A percentile compares a stretch with the other conserved stretches of the same genome.
These are phyloP conservation scores for Andrena camellia DNA, from an alignment of 2,888 invertebrate genomes.

Conservation along the genomic window DNA sequence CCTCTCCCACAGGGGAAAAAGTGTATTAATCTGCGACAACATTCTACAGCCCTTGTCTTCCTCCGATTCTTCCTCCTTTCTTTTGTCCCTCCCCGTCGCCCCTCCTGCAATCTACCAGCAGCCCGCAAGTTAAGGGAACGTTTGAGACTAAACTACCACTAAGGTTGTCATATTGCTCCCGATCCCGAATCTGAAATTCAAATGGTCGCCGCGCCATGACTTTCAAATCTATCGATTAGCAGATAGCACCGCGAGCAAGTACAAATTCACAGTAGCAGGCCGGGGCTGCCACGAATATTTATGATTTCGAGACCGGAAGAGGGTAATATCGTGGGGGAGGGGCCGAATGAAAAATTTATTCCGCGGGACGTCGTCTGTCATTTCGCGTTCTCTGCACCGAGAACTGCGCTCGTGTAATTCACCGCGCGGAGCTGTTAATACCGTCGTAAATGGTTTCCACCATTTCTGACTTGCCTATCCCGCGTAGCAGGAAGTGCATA, in stretches of 20 bases:
- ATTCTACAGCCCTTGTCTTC: background rate
- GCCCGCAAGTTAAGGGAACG: slow-evolving; percentile 49
- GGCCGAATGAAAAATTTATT: slow-evolving; percentile 58
- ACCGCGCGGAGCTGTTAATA: background rate
- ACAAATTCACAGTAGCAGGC: slow-evolving; percentile 67
- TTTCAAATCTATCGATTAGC: slow-evolving; percentile 76
- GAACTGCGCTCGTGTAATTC: background rate
- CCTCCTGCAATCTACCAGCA: background rate
- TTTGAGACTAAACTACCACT: slow-evolving; percentile 64
- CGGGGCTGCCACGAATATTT: slow-evolving; percentile 64
- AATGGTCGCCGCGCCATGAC: slow-evolving; percentile 71
- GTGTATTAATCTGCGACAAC: slow-evolving; percentile 56
- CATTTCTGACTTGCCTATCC: background rate
- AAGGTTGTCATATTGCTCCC: slow-evolving; percentile 74
- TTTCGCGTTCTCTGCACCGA: slow-evolving; percentile 6
- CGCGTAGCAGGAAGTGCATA: too few relatives aligned
- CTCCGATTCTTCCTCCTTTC: background rate
- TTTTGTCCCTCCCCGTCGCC: background rate
- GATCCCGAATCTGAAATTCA: slow-evolving; percentile 73
- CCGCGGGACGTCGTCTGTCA: slow-evolving; percentile 37
- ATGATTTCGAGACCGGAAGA: slow-evolving; percentile 56
- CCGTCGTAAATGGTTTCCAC: background rate
- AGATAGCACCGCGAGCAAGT: slow-evolving; percentile 62
- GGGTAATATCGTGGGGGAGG: slow-evolving; percentile 30
- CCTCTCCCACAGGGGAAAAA: slow-evolving; percentile 16